phyloP scores from a whole-genome alignment of 2,797 vertebrate species.

The Ataeniobius toweri region DNA sequence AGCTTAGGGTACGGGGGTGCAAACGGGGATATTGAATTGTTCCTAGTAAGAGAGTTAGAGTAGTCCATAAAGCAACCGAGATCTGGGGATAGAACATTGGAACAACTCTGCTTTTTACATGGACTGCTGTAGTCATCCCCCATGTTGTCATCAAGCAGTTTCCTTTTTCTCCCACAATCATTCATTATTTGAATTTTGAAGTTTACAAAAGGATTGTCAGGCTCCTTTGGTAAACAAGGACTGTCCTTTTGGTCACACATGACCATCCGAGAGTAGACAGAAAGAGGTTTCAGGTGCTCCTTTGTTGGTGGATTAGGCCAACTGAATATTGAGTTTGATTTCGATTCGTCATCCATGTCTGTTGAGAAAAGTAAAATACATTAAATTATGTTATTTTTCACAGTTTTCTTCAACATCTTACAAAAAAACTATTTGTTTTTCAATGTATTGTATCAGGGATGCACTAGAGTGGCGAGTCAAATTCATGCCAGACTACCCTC shows the following conservation, averaged over 20 bases:
- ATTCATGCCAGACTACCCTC: background rate
- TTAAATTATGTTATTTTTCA: background rate
- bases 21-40: background rate
- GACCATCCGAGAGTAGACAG: slow-evolving; percentile 22
- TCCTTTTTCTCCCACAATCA: slow-evolving; percentile 13
- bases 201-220: slow-evolving; percentile 23
- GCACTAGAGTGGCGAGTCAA: background rate
- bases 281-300: slow-evolving; percentile 23
- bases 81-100: slow-evolving; percentile 43
- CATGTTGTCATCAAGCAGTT: background rate
- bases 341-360: slow-evolving; percentile 23
- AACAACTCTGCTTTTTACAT: slow-evolving; percentile 21
- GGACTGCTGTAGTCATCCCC: slow-evolving; percentile 11
- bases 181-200: slow-evolving; percentile 30
- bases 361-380: background rate
- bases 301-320: background rate
- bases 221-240: rapidly evolving
- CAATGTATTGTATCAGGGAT: background rate
- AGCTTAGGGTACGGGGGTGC: background rate
- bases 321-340: background rate
- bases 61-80: slow-evolving; percentile 42
- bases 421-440: background rate
- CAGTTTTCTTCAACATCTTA: background rate
- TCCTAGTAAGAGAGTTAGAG: background rate
- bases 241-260: background rate